Percentiles rank a stretch among this genome's conserved stretches.
phyloP scores from a whole-genome alignment of 2,113 vertebrate genomes.

The Peromyscus polionotus region DNA sequence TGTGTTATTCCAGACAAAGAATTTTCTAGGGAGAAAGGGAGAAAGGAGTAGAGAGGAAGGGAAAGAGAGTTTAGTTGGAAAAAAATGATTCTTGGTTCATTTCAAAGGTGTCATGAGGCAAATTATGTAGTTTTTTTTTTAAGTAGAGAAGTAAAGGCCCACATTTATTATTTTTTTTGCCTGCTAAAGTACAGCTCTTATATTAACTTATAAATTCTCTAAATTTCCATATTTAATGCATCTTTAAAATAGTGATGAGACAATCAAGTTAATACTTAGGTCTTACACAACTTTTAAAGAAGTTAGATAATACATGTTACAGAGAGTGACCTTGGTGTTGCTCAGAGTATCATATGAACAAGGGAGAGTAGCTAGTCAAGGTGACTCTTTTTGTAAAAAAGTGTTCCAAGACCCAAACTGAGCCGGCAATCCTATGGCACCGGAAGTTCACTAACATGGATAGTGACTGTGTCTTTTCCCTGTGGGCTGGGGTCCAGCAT shows the following conservation, averaged over 20 bases:
- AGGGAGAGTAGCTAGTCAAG: neutral
- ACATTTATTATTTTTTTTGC: neutral
- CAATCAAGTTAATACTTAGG: neutral
- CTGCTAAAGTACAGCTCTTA: neutral
- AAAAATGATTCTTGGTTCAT: neutral
- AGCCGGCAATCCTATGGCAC: neutral
- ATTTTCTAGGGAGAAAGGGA: neutral
- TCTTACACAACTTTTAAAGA: neutral
- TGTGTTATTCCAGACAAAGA: neutral
- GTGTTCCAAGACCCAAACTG: neutral
- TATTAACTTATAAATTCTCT: neutral
- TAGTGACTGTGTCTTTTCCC: too few relatives aligned
- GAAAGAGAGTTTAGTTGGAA: neutral
- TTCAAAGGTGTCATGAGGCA: neutral
- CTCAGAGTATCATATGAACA: neutral
- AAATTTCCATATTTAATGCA: neutral
- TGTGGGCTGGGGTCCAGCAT: neutral
- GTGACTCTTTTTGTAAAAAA: too few relatives aligned
- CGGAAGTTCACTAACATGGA: neutral
- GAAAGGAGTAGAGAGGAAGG: fast-evolving
- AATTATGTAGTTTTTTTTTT: neutral
- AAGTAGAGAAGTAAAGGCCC: neutral
- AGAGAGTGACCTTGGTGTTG: neutral
- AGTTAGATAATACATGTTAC: neutral
- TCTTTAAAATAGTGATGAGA: neutral